These are phyloP conservation scores for Deilephila elpenor DNA, from an alignment of 2,888 invertebrate species.

Conservation along the genomic window DNA sequence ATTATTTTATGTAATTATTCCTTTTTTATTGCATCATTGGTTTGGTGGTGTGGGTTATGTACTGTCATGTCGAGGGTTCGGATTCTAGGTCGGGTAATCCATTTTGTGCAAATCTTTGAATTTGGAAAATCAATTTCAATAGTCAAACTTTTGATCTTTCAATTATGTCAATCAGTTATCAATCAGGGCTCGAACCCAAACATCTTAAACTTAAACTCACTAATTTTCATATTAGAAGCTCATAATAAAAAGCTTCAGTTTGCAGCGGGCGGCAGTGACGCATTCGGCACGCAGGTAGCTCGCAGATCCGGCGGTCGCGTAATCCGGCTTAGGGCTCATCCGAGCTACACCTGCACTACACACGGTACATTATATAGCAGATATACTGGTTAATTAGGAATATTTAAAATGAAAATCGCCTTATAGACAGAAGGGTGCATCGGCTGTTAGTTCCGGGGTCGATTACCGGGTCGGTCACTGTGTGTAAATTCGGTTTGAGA, in stretches of 20 bases:
- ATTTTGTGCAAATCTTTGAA: too few relatives aligned
- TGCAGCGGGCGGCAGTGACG: not conserved
- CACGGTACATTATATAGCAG: constrained; percentile 44
- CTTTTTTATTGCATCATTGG: not conserved
- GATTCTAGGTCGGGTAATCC: too few relatives aligned
- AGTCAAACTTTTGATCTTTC: too few relatives aligned
- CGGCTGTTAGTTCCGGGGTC: not conserved
- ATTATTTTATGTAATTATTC: not conserved
- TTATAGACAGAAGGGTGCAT: not conserved
- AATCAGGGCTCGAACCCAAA: too few relatives aligned
- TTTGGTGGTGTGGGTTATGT: too few relatives aligned
- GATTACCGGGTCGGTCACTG: not conserved
- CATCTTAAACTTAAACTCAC: too few relatives aligned
- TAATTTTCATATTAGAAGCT: too few relatives aligned
- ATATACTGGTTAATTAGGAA: not conserved
- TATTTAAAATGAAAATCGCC: not conserved
- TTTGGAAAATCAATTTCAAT: too few relatives aligned
- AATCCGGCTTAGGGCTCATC: constrained; percentile 81
- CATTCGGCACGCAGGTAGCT: constrained; percentile 41
- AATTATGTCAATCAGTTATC: too few relatives aligned
- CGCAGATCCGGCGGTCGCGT: constrained; percentile 73
- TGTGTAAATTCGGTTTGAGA: too few relatives aligned
- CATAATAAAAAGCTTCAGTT: not conserved
- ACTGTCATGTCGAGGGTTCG: too few relatives aligned
- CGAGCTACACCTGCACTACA: constrained; percentile 50